Percentiles rank a stretch among this genome's conserved stretches.
Conservation (phyloP, 2,113 vertebrate species). For the Hypocryptadius cinnamomeus region DNA sequence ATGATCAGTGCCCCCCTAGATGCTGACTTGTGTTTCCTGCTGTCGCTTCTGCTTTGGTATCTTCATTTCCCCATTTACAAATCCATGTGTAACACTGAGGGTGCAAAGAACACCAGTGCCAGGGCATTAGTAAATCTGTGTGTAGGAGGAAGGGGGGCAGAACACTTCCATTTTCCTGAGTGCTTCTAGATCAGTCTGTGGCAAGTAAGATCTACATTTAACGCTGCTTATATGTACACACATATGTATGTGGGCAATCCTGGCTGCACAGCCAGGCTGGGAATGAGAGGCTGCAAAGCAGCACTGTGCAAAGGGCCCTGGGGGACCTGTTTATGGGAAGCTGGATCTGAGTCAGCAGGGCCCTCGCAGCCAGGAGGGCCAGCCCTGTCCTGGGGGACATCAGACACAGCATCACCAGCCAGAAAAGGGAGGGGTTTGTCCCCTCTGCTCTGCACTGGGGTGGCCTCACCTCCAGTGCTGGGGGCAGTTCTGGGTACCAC, state of each 20-base stretch:
- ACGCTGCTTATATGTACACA: background rate
- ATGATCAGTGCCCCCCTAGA: background rate
- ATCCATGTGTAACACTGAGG: rapidly evolving
- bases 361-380: background rate
- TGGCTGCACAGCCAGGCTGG: background rate
- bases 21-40: background rate
- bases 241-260: background rate
- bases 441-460: background rate
- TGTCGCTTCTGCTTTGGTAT: background rate
- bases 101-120: background rate
- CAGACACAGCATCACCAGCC: background rate
- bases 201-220: background rate
- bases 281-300: background rate
- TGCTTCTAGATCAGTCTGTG: background rate
- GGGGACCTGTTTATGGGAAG: background rate
- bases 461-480: background rate
- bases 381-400: background rate
- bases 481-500: background rate
- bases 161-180: background rate
- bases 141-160: background rate
- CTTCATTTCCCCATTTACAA: background rate
- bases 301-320: background rate
- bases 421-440: background rate
- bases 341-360: background rate
- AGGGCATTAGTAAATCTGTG: background rate